These are phyloP conservation scores for Caenorhabditis sulstoni DNA, from an alignment of 2,888 invertebrate species.

Conservation along the genomic window DNA sequence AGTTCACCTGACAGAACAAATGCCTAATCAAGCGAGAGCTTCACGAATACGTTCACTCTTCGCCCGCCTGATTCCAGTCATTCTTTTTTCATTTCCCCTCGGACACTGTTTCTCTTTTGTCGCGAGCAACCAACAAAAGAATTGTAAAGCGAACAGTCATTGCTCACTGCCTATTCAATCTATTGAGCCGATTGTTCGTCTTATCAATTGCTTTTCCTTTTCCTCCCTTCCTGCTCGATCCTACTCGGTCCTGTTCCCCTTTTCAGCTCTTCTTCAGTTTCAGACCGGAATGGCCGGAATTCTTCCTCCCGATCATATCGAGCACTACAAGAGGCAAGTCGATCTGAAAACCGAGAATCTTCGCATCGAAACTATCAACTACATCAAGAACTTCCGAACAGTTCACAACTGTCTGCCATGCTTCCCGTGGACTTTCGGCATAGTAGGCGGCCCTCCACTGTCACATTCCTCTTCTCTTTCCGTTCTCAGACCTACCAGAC, in stretches of 20 bases:
- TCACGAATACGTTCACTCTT: neutral
- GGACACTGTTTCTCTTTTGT: neutral
- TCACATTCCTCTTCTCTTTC: neutral
- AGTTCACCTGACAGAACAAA: constrained; percentile 9
- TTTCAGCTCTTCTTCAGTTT: neutral
- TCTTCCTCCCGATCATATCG: constrained; percentile 19
- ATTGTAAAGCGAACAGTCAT: constrained; percentile 26
- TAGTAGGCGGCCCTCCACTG: neutral
- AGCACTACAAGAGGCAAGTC: constrained; percentile 11
- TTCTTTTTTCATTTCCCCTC: neutral
- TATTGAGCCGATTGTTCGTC: constrained; percentile 2
- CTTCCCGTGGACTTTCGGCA: constrained; percentile 15
- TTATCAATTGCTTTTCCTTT: constrained; percentile 7
- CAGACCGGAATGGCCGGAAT: constrained; percentile 3
- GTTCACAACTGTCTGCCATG: neutral
- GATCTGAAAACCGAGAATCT: constrained; percentile 15
- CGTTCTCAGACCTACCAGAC: constrained; percentile 12
- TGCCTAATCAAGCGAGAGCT: constrained; percentile 1
- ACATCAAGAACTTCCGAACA: constrained; percentile 1
- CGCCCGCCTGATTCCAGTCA: neutral
- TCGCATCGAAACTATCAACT: constrained; percentile 6
- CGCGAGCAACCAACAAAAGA: constrained; percentile 1
- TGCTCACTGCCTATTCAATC: constrained; percentile 10
- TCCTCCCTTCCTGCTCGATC: neutral
- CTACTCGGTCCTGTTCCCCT: neutral